phyloP scores from a whole-genome alignment of 2,113 vertebrate genomes.

The Cryptoleucopteryx plumbea region DNA sequence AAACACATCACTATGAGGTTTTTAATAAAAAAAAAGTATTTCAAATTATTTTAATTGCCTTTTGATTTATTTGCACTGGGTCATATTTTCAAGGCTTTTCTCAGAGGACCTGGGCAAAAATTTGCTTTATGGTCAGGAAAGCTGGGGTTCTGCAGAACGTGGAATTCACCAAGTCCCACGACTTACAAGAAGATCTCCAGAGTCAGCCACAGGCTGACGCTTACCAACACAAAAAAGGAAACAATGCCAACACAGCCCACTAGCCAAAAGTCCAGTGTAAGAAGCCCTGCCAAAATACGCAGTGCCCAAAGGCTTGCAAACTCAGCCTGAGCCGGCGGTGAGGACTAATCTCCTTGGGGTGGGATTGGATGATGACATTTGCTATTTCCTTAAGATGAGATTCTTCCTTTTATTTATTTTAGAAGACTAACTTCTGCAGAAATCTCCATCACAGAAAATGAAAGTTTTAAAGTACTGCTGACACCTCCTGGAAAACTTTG shows the following conservation, averaged over 20 bases:
- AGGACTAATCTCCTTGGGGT: not conserved
- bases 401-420: not conserved
- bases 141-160: not conserved
- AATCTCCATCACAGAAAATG: not conserved
- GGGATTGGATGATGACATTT: not conserved
- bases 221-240: not conserved
- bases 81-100: not conserved
- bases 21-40: not conserved
- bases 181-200: not conserved
- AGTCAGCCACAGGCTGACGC: not conserved
- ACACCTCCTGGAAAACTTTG: conserved; percentile 39
- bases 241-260: not conserved
- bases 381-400: not conserved
- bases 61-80: not conserved
- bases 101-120: not conserved
- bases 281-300: not conserved
- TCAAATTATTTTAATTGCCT: not conserved
- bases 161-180: not conserved
- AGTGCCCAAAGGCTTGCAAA: not conserved
- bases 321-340: not conserved
- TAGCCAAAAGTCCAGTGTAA: not conserved
- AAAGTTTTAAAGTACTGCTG: conserved; percentile 41
- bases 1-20: not conserved
- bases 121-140: not conserved
- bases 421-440: not conserved